Evolutionary conservation across 1,140 invertebrate genomes (phyloP).

Genomic region (Drosophila leontia): DNA sequence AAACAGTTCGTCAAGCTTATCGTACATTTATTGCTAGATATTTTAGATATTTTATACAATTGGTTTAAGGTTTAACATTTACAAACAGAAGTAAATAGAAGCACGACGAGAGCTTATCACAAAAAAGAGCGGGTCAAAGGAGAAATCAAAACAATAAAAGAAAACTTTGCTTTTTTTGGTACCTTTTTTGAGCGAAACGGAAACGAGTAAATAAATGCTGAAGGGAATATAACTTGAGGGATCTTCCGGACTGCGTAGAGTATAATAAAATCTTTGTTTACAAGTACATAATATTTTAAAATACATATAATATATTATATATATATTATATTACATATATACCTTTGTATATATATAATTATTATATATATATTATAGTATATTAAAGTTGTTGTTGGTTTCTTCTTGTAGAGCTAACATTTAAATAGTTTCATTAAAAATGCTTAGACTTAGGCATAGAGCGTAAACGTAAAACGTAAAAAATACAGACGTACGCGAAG

Average conservation of each 20-base stretch:
- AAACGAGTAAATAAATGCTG: slow-evolving; percentile 44
- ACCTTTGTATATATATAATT: too few species aligned
- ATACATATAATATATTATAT: not conserved
- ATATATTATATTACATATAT: too few species aligned
- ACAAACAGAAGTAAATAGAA: slow-evolving; percentile 69
- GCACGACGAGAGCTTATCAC: slow-evolving; percentile 71
- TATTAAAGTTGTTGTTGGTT: slow-evolving; percentile 55
- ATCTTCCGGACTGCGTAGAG: slow-evolving; percentile 23
- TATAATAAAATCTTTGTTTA: slow-evolving; percentile 79
- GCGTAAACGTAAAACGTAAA: too few species aligned
- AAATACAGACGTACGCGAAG: slow-evolving; percentile 46
- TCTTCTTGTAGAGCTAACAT: slow-evolving; percentile 47
- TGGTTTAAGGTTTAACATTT: slow-evolving; percentile 73
- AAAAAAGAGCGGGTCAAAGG: slow-evolving; percentile 33
- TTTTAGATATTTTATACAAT: slow-evolving; percentile 63
- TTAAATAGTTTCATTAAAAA: slow-evolving; percentile 69
- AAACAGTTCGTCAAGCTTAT: slow-evolving; percentile 68
- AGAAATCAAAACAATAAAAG: slow-evolving; percentile 19
- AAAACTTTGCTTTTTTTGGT: slow-evolving; percentile 42
- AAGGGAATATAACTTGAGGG: slow-evolving; percentile 21
- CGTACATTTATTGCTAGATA: slow-evolving; percentile 72
- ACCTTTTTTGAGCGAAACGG: slow-evolving; percentile 56
- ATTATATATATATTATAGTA: too few species aligned
- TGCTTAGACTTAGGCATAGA: slow-evolving; percentile 63
- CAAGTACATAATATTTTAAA: slow-evolving; percentile 74